Evolutionary conservation across 2,888 invertebrate species (phyloP), one percentile per base, ranked within the genome.

Genomic region (Drosophila merina): DNA sequence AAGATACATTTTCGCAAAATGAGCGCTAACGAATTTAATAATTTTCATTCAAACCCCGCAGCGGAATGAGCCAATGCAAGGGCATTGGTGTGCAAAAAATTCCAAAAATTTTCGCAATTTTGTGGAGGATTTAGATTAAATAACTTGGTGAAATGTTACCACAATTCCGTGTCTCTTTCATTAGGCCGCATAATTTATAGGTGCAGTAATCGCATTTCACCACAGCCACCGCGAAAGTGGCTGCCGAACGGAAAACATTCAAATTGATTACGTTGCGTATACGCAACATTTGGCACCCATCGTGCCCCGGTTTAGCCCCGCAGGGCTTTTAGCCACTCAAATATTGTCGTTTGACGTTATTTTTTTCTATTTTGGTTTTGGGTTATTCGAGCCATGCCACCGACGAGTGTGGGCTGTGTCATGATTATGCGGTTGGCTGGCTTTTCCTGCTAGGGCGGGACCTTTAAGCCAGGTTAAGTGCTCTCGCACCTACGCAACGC

Each of bases 181-280:
- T 71, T 66, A 66, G 48, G 30, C 51, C 36, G 36, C 62, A 45
- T 49, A 70, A 76, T 70, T 73, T 36, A 48, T 38, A 40, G 69
- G 58, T 67, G 57, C 25, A 47, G 49, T 64, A 72, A 75, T 63
- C 51, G 57, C 50, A 54, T 47, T 58, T 49, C 50, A 51, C 26
- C 50, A 14, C 36, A 28, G 26, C 40, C 8, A 38, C 47, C 52
- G 56, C 59, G 49, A 52, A 57, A 60, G 50, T 64, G 60, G 50
- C 75, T 63, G 84, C 83, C 83, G 70, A 74, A 58, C 59, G 47
- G 26, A 52, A 81, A 67, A 56, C 63, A 70, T 75, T 71, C 36
- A 63, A 80, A 72, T 71, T 80, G 73, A 80, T 80, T 86, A 73
- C 85, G 56, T 38, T 72, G 70, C 81, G 84, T 86, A 84, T 81